Base-by-base conservation (phyloP, 2,888 invertebrate genomes). In the Empis livida region DNA sequence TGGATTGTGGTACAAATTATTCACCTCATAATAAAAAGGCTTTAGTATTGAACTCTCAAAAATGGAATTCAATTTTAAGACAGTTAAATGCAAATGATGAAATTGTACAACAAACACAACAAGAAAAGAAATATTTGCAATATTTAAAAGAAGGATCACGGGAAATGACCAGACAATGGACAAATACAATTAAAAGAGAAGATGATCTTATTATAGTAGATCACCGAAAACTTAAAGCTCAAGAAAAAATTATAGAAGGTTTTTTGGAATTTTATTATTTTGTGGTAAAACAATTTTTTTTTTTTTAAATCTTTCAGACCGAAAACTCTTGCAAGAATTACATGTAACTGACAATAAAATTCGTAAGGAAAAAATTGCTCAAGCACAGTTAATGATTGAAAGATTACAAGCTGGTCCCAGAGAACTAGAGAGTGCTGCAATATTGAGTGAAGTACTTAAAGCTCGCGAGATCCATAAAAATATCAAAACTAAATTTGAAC, bases 131-230 rank as follows among this genome's bases (percentile, higher is more conserved):
- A 9, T 60, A 65, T 20, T 64, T 61, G 40, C 57, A 62, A 38
- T 62, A 67, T 37, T 51, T 73, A 23, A 69, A 69, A 47, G 60
- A 70, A 14, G 68, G 62, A 1, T 71, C 70, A 1, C 61, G 67
- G 39, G 59, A 61, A 10, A 65, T 73, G 65, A 71, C 67, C 0
- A 62, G 63, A 51, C 60, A 59, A 45, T 74, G 71, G 72, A 63
- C 61, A n/a, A 66, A 70, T 40, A 70, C 70, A 0, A 56, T 67
- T 35, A 65, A 14, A 15, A 31, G 30, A 16, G 27, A 4, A 11
- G 27, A 37, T 14, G 42, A 17, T 27, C 3, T 27, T 2, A 27
- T 27, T 27, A 9, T 5, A 48, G 31, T 15, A 16, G 27, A 42
- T 13, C 15, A n/a, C 20, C 17, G 42, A 13, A 45, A 44, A 43